Percentiles rank a stretch among this genome's conserved stretches.
Conservation (phyloP, 92 coral and sea anemone species). For the Porites lobata region DNA sequence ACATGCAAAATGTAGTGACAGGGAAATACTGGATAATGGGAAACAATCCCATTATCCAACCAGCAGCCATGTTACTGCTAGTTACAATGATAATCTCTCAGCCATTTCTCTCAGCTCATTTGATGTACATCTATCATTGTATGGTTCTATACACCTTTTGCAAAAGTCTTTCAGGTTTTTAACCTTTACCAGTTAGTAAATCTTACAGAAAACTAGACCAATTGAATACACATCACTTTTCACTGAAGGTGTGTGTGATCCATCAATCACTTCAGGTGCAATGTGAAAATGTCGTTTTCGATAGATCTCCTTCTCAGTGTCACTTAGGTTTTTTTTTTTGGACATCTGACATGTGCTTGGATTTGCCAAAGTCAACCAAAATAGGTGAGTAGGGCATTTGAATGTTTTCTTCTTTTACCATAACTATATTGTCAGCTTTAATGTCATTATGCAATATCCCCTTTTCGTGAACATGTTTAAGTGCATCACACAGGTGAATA, state of each 20-base stretch:
- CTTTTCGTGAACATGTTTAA: conserved; percentile 9
- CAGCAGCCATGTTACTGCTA: neutral
- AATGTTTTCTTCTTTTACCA: conserved; percentile 13
- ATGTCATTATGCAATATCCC: conserved; percentile 15
- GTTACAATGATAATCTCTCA: conserved; percentile 3
- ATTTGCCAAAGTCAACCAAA: conserved; percentile 20
- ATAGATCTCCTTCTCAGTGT: conserved; percentile 2
- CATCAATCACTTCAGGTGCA: conserved; percentile 17
- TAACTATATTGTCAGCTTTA: conserved; percentile 6
- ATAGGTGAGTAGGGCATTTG: conserved; percentile 14
- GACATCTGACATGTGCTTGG: neutral
- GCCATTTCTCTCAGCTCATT: conserved; percentile 6
- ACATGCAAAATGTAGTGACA: too few species aligned
- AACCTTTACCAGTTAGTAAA: conserved; percentile 7
- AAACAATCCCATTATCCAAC: neutral
- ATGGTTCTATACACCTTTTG: conserved; percentile 18
- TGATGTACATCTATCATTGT: conserved; percentile 20
- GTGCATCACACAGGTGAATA: conserved; percentile 17
- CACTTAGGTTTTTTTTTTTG: conserved; percentile 3
- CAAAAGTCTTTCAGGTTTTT: conserved; percentile 2
- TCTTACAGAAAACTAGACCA: conserved; percentile 5
- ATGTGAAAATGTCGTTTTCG: conserved; percentile 9
- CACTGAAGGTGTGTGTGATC: conserved; percentile 2
- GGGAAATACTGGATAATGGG: too few species aligned
- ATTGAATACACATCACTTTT: conserved; percentile 14